Evolutionary conservation across 2,888 invertebrate genomes (phyloP), one percentile per base, ranked within the genome.

Genomic region (Tetragonula carbonaria): DNA sequence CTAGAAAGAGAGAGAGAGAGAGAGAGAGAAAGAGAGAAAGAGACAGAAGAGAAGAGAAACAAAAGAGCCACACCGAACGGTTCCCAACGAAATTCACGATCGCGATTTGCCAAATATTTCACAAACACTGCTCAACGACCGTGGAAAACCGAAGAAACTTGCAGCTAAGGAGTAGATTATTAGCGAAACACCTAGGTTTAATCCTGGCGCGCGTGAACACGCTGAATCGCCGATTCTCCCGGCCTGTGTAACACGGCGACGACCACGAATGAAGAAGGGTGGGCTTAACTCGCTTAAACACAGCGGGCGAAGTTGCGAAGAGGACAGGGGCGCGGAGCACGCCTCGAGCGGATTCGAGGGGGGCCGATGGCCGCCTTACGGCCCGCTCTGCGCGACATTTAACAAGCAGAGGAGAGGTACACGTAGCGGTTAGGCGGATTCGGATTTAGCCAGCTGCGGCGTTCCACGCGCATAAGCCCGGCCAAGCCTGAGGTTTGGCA

Each of bases 361-460:
- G 38, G 8, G 50, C 33, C 23, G 53, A 50, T 55, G 81, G 74
- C 57, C 70, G 55, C 70, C 77, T 79, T 77, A 82, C 80, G 77
- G 68, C 66, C 66, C 78, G 66, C 81, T 74, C n/a, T 65, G 80
- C 75, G 78, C 72, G 33, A 66, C 82, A 66, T 78, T 85, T 78
- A 85, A 74, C 79, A 57, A 68, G 23, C 55, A 76, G 45, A 5
- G 65, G 65, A 57, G 80, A 57, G 70, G 23, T 62, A 74, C 53
- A 45, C 74, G 65, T 53, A 53, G 74, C 72, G 85, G 80, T 82
- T 85, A 67, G 79, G 82, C 78, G 82, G 87, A 89, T 89, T 89
- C 74, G 78, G 78, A 80, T 86, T 87, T 89, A 84, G 82, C 84
- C 89, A 86, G 89, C 86, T 88, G 89, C 70, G 83, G 75, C 81